Base-by-base conservation (phyloP, 1,140 invertebrate species). In the Drosophila busckii region DNA sequence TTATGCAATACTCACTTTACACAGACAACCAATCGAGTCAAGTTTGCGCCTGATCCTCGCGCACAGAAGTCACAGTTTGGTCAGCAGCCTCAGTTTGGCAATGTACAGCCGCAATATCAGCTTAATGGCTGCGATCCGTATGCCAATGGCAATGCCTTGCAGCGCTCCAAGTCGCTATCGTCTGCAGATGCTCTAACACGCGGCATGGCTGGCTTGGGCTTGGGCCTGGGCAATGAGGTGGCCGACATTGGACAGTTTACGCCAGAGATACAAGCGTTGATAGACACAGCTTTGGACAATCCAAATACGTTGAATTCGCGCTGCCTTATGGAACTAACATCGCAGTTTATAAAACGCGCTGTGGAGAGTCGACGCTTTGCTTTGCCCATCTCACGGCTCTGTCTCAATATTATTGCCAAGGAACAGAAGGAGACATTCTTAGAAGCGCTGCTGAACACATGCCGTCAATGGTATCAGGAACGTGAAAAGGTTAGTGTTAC, bases 381-480 rank as follows among this genome's bases (percentile, higher is more conserved):
- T 7, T 90, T 93, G 73, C 91, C 94, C 12, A 93, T 94, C 25
- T 94, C 95, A 8, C 92, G 94, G 46, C 89, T 95, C 37, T 96
- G 94, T 78, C 92, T 95, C 48, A 91, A 91, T 35, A 95, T 96
- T 31, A 95, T 96, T 58, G 93, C 96, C 90, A 93, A 92, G 89
- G 95, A 96, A 88, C 91, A 91, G 54, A 94, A 92, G 63, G 93
- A 95, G 87, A 96, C 95, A 12, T 96, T 97, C 85, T 88, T 96
- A 41, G 95, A 97, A 88, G 95, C 94, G 4, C 88, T 97, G 40
- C 89, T 96, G 37, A 97, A 97, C 87, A 95, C 92, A 8, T 95
- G 94, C 80, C 94, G 96, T 78, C 94, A 96, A 86, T 96, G 94
- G 93, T 96, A 94, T 87, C 94, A 95, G 82, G 94, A 96, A 85